These are phyloP conservation scores for Microtus richardsoni DNA, from an alignment of 2,113 vertebrate genomes.

Conservation along the genomic window DNA sequence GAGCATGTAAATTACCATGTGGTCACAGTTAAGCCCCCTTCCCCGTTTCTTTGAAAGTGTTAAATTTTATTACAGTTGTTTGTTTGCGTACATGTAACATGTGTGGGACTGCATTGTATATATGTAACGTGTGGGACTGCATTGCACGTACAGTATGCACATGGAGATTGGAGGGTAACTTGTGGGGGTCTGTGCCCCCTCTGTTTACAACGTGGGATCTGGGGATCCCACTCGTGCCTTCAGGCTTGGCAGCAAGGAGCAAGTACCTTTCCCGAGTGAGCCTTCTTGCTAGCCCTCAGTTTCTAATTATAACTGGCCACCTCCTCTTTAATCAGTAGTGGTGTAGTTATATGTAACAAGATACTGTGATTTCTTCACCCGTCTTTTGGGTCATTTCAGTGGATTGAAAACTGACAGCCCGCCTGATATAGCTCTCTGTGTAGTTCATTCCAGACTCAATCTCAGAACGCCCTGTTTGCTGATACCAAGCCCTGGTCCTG, in stretches of 20 bases:
- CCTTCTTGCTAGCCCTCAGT: background rate
- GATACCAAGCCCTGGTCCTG: background rate
- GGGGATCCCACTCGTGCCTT: background rate
- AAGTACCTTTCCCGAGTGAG: background rate
- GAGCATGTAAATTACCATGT: fast-evolving
- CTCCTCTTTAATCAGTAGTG: conserved; percentile 29
- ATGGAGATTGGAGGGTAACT: background rate
- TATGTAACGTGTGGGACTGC: background rate
- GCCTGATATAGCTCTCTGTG: background rate
- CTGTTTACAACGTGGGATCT: too few relatives aligned
- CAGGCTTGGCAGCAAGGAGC: background rate
- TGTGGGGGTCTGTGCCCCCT: background rate
- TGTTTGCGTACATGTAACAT: background rate
- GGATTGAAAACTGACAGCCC: too few relatives aligned
- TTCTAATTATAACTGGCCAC: background rate
- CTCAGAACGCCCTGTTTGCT: background rate
- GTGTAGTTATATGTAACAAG: background rate
- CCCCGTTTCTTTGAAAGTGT: too few relatives aligned
- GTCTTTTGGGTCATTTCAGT: conserved; percentile 12
- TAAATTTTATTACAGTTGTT: background rate
- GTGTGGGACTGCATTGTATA: background rate
- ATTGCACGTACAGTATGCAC: too few relatives aligned
- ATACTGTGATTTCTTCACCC: background rate
- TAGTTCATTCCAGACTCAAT: background rate
- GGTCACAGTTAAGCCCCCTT: fast-evolving